These are phyloP conservation scores for Paramisgurnus dabryanus DNA, from an alignment of 2,113 vertebrate genomes.

Conservation along the genomic window DNA sequence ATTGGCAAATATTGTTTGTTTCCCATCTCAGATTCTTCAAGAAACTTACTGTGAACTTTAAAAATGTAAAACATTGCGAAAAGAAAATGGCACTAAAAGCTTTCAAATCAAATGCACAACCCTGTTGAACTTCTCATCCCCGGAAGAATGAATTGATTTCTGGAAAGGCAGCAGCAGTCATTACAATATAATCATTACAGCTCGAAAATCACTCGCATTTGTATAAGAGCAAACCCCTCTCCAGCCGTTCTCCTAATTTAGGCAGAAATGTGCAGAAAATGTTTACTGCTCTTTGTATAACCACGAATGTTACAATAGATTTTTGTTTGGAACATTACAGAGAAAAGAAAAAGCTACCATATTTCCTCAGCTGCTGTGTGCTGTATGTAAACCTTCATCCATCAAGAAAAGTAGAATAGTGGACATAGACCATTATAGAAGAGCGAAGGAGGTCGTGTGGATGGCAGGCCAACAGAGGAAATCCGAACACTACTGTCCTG, in stretches of 20 bases:
- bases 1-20: not conserved
- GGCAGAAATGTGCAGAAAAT: too few relatives aligned
- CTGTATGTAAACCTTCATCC: conserved; percentile 24
- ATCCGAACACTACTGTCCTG: conserved; percentile 47
- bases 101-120: not conserved
- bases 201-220: conserved; percentile 10
- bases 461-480: conserved; percentile 27
- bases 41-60: not conserved
- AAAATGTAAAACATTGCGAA: not conserved
- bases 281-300: not conserved
- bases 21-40: not conserved
- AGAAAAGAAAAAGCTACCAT: too few relatives aligned
- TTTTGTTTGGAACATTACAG: not conserved
- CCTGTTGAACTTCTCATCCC: not conserved
- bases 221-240: not conserved
- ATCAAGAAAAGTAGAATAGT: conserved; percentile 3
- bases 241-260: too few relatives aligned
- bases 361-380: not conserved
- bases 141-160: not conserved
- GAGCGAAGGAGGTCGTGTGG: not conserved
- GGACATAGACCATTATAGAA: conserved; percentile 11
- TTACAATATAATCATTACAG: conserved; percentile 8
- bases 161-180: not conserved
- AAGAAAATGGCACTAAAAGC: not conserved
- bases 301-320: not conserved